A percentile compares a stretch with the other conserved stretches of the same genome.
phyloP scores from a whole-genome alignment of 1,140 invertebrate genomes.

The Acromyrmex charruanus region DNA sequence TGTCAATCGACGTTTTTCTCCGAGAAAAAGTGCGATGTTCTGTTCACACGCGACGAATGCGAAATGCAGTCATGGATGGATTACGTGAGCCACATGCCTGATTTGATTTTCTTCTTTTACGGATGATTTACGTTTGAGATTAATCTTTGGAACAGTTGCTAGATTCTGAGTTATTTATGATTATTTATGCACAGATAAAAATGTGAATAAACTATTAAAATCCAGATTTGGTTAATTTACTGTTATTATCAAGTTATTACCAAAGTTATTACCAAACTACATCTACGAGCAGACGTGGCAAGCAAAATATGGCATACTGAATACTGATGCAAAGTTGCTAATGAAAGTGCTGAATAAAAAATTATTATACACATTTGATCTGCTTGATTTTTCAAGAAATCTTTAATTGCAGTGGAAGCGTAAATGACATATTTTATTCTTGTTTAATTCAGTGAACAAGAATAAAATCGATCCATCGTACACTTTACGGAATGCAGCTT shows the following conservation, averaged over 20 bases:
- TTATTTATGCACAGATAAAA: neutral
- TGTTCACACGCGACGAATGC: conserved; percentile 45
- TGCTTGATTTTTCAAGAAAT: neutral
- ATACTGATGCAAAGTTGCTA: neutral
- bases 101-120: conserved; percentile 2
- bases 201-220: conserved; percentile 26
- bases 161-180: conserved; percentile 24
- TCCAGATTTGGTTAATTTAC: neutral
- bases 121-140: neutral
- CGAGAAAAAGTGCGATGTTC: conserved; percentile 17
- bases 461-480: too few species aligned
- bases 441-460: too few species aligned
- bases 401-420: neutral
- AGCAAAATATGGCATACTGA: neutral
- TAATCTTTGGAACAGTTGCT: neutral
- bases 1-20: neutral
- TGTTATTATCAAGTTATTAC: neutral
- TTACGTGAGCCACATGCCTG: conserved; percentile 39
- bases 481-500: too few species aligned
- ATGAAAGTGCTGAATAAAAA: neutral
- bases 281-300: neutral
- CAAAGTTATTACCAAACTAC: conserved; percentile 8
- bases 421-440: too few species aligned
- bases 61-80: conserved; percentile 37
- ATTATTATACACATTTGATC: conserved; percentile 2